Evolutionary conservation across 1,140 invertebrate species (phyloP).

Genomic region (Cardiocondyla obscurior): DNA sequence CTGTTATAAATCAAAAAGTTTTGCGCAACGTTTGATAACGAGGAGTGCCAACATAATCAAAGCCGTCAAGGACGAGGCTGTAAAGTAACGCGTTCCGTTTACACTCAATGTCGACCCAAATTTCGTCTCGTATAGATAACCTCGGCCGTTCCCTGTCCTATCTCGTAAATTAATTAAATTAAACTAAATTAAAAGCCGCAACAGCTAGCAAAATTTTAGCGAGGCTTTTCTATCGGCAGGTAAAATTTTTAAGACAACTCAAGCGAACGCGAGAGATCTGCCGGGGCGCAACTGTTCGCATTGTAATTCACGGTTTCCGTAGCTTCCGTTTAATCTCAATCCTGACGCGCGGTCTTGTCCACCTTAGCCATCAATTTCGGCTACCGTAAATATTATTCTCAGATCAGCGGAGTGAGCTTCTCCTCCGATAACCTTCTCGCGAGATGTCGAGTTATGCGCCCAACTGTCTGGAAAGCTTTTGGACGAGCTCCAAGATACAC

Average conservation of each 20-base stretch:
- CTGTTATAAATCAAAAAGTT: conserved; percentile 63
- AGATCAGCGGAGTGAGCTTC: conserved; percentile 35
- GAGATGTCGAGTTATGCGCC: conserved; percentile 68
- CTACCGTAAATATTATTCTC: conserved; percentile 69
- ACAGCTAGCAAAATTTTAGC: not conserved
- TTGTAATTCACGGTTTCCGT: not conserved
- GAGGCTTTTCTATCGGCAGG: not conserved
- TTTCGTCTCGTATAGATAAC: conserved; percentile 10
- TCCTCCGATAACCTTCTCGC: conserved; percentile 59
- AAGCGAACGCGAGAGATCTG: not conserved
- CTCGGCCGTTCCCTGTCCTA: not conserved
- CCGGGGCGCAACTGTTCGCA: conserved; percentile 13
- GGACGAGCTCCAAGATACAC: conserved; percentile 63
- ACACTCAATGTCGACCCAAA: conserved; percentile 19
- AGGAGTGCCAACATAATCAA: conserved; percentile 56
- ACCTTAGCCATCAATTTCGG: conserved; percentile 36
- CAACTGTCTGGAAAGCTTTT: conserved; percentile 76
- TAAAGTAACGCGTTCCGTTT: not conserved
- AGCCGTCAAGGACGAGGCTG: conserved; percentile 9
- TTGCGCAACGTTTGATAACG: conserved; percentile 58
- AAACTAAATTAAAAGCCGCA: not conserved
- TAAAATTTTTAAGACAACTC: not conserved
- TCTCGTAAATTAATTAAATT: no score
- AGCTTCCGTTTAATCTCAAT: conserved; percentile 60
- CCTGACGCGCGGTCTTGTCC: conserved; percentile 33